phyloP scores from a whole-genome alignment of 2,113 vertebrate genomes.

The Peromyscus leucopus region DNA sequence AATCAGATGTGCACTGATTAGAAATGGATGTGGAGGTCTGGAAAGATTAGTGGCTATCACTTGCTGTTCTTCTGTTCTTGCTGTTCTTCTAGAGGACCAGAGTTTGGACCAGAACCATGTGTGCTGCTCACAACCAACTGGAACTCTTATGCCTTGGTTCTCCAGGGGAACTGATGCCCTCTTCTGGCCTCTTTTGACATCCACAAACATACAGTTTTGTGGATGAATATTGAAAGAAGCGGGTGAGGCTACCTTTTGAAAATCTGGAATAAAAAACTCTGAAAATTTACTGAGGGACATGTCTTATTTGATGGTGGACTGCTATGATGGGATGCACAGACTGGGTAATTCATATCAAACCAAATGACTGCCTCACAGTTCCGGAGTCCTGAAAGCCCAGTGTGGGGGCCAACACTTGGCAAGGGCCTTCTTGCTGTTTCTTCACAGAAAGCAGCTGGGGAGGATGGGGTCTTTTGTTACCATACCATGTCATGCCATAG shows the following conservation, averaged over 20 bases:
- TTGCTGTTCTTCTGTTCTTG: neutral
- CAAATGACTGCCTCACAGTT: neutral
- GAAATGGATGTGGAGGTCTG: neutral
- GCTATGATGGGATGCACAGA: neutral
- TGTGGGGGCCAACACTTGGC: neutral
- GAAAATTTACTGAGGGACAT: neutral
- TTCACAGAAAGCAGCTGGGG: neutral
- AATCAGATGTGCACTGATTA: neutral
- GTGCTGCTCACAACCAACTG: neutral
- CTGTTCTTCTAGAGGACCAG: neutral
- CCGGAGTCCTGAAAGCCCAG: neutral
- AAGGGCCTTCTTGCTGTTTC: neutral
- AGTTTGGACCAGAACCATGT: neutral
- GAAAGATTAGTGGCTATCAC: neutral
- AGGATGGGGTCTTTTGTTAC: neutral
- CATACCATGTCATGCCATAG: neutral
- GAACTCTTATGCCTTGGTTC: neutral
- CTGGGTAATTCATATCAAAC: neutral
- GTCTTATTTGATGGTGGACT: neutral
- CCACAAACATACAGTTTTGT: neutral
- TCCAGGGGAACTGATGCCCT: neutral
- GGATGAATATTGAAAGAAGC: slow-evolving; percentile 18
- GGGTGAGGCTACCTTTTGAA: neutral
- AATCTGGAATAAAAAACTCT: neutral
- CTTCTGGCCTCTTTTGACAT: neutral